Evolutionary conservation across 2,113 vertebrate species (phyloP), one percentile per base, ranked within the genome.

Genomic region (Sander vitreus): DNA sequence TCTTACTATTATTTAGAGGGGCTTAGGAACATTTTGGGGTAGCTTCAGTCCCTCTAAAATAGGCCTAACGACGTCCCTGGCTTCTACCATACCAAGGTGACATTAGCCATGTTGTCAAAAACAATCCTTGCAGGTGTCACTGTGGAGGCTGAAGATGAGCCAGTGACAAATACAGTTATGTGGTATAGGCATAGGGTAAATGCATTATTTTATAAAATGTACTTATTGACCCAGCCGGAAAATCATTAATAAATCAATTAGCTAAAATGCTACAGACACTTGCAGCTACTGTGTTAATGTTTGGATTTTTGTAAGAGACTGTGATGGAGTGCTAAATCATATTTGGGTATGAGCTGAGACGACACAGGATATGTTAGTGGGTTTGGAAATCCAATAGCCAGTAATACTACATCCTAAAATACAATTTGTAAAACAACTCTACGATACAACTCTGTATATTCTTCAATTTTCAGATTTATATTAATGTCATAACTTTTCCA

Each of bases 171-270:
- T 27, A 54, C 25, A 66, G 30, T 80, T 86, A 88, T 4, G 59
- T 75, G 27, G 54, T 78, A 87, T 77, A 85, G 47, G 63, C 50
- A 30, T 21, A 57, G 18, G 58, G 19, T 84, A 81, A 83, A 88
- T 68, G 54, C 76, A 82, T 89, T 88, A 82, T 33, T 81, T 55
- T 47, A 21, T 76, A 47, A 85, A 91, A 87, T 82, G 16, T 74
- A 76, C 57, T 81, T 84, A 88, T 76, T 89, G 87, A 85, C 72
- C 76, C 77, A 68, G 47, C 47, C 16, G 45, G 74, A 55, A 85
- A 90, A 92, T 90, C 78, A 78, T 65, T 43, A 43, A 43, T 43
- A 43, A 43, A 11, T 43, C 39, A 11, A 91, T 92, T 86, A 90
- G 66, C 23, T 59, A 57, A 80, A 81, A 85, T 76, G 18, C 33